Evolutionary conservation across 2,888 invertebrate species (phyloP), one percentile per base, ranked within the genome.

Genomic region (Epistrophella euchroma): DNA sequence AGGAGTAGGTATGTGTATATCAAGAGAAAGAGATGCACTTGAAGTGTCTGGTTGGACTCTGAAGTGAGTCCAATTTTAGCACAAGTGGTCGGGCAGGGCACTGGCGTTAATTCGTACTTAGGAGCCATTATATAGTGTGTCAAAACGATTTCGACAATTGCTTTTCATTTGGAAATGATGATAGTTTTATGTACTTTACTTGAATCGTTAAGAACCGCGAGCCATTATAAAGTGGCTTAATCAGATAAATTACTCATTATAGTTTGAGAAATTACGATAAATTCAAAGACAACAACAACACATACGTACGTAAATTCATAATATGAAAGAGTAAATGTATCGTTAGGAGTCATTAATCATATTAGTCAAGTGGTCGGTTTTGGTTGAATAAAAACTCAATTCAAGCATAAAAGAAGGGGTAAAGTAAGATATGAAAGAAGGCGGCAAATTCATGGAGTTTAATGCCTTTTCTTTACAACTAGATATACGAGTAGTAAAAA

Each of bases 81-180:
- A 71, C 50, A 85, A 85, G 84, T 85, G 80, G 75, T 66, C 15
- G 80, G 75, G 47, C 15, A 1, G 15, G 11, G 22, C 10, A 58
- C 68, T 73, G 85, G 73, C 81, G 76, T 81, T 85, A 77, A 77
- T 81, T 77, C 62, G 55, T 84, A 70, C 84, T 80, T 85, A 52
- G 40, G 19, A 58, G 73, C 47, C 56, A 85, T 85, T 85, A 85
- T 81, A 85, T 81, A 73, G 68, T 72, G 62, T 81, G 80, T 73
- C 62, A 62, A 85, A 81, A 68, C 62, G 85, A 76, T 81, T 76
- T 80, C 2, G 22, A 68, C 17, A 76, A 72, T 37, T 35, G 13
- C 28, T 17, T 13, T 56, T 40, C n/a, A 1, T 15, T 28, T 55
- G n/a, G 50, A 62, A 40, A 22, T 62, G 83, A 78, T 83, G 78